Base-by-base conservation (phyloP, 2,113 vertebrate genomes). In the Sorex fumeus region DNA sequence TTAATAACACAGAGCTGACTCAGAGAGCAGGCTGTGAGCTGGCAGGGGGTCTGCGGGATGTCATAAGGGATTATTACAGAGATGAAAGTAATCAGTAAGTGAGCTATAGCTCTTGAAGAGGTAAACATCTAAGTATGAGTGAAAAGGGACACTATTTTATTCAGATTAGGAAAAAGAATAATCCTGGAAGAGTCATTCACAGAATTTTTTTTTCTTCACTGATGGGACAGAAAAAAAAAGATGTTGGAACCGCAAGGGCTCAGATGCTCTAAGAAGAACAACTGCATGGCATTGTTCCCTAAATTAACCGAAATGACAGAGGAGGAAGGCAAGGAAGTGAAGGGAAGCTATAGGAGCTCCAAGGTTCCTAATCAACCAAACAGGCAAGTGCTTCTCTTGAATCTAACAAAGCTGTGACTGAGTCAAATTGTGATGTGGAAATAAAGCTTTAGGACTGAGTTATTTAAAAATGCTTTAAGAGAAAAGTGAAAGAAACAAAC, bases 41-140 rank as follows among this genome's bases (percentile, higher is more conserved):
- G 74, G 69, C 30, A 72, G 86, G 75, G n/a, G 5, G 30, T 81
- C 62, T 92, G 36, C 4, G 10, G 7, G 40, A 69, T 84, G 30
- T 77, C 64, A 32, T 74, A 89, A 81, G 60, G 57, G n/a, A 87
- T 91, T 95, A 82, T n/a, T 78, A 81, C 10, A 18, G 66, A 87
- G 94, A 82, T 87, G 72, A 77, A 93, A 90, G 91, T 45, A 92
- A 86, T 93, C 47, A 90, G 60, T 47, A 85, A 91, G 62, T 43
- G 45, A 94, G 67, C 34, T 60, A 36, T 30, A 43, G 40, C 57
- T n/a, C n/a, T n/a, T 53, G n/a, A 47, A 72, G 69, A 74, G 70
- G 70, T 84, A 82, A 66, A 81, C 69, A 93, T 47, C 32, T 87
- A 70, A 70, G 67, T 53, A 62, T 76, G 92, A 95, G 19, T 86